A percentile compares a stretch with the other conserved stretches of the same genome.
phyloP scores from a whole-genome alignment of 1,140 invertebrate genomes.

The Papilio aristodemus region DNA sequence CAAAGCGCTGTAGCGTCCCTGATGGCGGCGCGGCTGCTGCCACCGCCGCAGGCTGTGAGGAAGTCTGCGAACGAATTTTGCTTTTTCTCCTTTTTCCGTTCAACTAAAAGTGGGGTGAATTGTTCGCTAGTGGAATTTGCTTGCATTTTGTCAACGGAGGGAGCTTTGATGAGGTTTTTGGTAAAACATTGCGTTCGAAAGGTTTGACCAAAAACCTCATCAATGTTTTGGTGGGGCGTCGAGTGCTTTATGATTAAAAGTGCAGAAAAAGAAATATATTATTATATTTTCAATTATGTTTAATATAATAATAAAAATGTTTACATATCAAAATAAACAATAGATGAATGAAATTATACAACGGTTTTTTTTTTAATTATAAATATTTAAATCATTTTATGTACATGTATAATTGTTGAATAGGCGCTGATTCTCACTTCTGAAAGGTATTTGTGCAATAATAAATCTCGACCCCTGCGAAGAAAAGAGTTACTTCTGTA shows the following conservation, averaged over 20 bases:
- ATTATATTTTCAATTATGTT: too few relatives aligned
- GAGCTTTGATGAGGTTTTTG: slow-evolving; percentile 33
- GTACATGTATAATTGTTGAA: too few relatives aligned
- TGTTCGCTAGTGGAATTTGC: slow-evolving; percentile 23
- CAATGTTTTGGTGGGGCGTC: slow-evolving; percentile 21
- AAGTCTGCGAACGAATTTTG: slow-evolving; percentile 33
- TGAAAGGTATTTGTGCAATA: too few relatives aligned
- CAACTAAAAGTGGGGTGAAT: slow-evolving; percentile 30
- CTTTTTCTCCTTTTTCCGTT: slow-evolving; percentile 28
- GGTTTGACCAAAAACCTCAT: too few relatives aligned
- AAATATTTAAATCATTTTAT: too few relatives aligned
- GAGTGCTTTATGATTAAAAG: slow-evolving; percentile 25
- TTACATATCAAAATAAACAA: too few relatives aligned
- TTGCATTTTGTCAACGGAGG: slow-evolving; percentile 28
- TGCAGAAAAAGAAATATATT: neutral
- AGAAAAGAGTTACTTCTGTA: too few relatives aligned
- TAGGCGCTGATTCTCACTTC: too few relatives aligned
- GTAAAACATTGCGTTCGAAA: slow-evolving; percentile 15
- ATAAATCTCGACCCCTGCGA: too few relatives aligned
- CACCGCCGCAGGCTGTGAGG: slow-evolving; percentile 18
- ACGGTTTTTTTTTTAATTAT: too few relatives aligned
- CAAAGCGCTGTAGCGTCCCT: neutral
- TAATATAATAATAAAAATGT: neutral
- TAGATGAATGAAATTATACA: too few relatives aligned
- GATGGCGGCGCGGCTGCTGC: neutral